Evolutionary conservation across 2,113 vertebrate species (phyloP).

Genomic region (Pelvicachromis taeniatus): DNA sequence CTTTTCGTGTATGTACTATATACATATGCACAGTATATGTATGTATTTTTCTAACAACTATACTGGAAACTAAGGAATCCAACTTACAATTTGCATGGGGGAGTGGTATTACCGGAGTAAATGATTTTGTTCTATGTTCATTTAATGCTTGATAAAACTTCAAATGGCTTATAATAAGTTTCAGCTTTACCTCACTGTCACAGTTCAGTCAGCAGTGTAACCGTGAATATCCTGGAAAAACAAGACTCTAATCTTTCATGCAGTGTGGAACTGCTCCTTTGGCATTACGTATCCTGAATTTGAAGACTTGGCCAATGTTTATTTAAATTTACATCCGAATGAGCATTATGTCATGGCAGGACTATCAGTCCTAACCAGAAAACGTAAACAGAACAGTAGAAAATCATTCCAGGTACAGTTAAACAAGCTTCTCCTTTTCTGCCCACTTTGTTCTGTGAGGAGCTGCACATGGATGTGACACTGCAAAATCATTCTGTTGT

Average conservation of each 20-base stretch:
- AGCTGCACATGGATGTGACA: background rate
- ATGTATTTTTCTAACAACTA: background rate
- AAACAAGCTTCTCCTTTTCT: background rate
- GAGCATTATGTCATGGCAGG: background rate
- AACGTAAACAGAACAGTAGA: background rate
- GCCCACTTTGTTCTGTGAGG: background rate
- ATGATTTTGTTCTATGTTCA: background rate
- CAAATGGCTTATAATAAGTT: background rate
- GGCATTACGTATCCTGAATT: background rate
- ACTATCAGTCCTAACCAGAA: slow-evolving; percentile 1
- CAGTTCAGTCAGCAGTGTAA: background rate
- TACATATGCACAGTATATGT: background rate
- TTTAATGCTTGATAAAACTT: background rate
- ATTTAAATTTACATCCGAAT: slow-evolving; percentile 35
- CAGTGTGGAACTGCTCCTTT: slow-evolving; percentile 7
- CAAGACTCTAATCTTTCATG: background rate
- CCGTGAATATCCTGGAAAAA: background rate
- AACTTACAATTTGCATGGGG: background rate
- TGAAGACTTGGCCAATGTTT: slow-evolving; percentile 25
- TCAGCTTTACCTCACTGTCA: background rate
- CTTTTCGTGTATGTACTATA: background rate
- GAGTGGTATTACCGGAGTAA: background rate
- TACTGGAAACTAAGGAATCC: background rate
- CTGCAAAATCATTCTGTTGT: background rate
- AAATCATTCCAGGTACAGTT: background rate